These are phyloP conservation scores for Apis florea DNA, from an alignment of 1,140 invertebrate species.

Conservation along the genomic window DNA sequence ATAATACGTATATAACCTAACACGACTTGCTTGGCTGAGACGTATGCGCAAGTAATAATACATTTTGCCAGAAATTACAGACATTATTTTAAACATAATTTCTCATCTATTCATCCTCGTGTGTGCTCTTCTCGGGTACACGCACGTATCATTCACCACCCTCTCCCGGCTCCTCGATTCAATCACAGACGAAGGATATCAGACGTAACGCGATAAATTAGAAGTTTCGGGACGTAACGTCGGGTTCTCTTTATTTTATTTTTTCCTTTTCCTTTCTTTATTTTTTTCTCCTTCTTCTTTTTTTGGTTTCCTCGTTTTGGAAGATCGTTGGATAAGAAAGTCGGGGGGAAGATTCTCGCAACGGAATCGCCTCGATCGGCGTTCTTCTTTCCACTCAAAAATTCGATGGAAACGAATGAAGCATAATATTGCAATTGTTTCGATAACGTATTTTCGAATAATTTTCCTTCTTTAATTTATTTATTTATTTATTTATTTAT, in stretches of 20 bases:
- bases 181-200: conserved; percentile 31
- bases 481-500: neutral
- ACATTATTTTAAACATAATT: conserved; percentile 47
- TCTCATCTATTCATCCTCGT: conserved; percentile 56
- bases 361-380: neutral
- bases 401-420: neutral
- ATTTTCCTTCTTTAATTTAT: neutral
- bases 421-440: neutral
- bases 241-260: neutral
- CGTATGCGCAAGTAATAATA: conserved; percentile 65
- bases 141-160: conserved; percentile 55
- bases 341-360: neutral
- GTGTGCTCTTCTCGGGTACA: conserved; percentile 66
- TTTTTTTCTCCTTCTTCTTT: neutral
- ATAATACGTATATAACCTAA: conserved; percentile 68
- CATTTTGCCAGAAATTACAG: conserved; percentile 58
- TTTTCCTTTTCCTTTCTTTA: neutral
- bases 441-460: neutral
- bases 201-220: conserved; percentile 35
- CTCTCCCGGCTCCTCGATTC: conserved; percentile 22
- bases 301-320: neutral
- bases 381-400: neutral
- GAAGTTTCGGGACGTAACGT: conserved; percentile 24
- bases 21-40: conserved; percentile 61
- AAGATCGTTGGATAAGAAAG: conserved; percentile 28